Conservation (phyloP, 2,888 invertebrate species). For the Tillus elongatus region DNA sequence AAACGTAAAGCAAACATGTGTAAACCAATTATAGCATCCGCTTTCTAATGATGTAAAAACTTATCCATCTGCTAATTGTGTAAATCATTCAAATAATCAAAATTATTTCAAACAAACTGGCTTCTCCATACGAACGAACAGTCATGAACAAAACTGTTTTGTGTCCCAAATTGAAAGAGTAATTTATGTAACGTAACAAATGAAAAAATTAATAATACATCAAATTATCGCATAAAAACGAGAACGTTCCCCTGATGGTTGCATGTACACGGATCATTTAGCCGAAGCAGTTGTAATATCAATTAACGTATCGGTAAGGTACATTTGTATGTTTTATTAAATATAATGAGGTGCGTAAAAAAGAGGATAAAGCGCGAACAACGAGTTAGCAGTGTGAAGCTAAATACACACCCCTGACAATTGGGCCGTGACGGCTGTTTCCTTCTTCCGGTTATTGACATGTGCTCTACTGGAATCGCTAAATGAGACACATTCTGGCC, state of each 20-base stretch:
- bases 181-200: too few relatives aligned
- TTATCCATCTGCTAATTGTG: too few relatives aligned
- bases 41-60: too few relatives aligned
- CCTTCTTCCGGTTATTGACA: constrained; percentile 2
- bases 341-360: constrained; percentile 31
- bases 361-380: constrained; percentile 16
- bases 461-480: too few relatives aligned
- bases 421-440: constrained; percentile 3
- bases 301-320: constrained; percentile 3
- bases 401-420: constrained; percentile 2
- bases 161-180: too few relatives aligned
- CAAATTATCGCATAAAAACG: constrained; percentile 1
- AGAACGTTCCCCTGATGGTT: neutral
- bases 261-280: neutral
- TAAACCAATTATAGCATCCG: too few relatives aligned
- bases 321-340: constrained; percentile 30
- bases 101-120: too few relatives aligned
- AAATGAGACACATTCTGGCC: neutral
- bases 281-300: constrained; percentile 1
- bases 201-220: neutral
- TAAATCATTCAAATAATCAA: too few relatives aligned
- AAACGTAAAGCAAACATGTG: too few relatives aligned
- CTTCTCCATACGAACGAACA: too few relatives aligned
- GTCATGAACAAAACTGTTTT: too few relatives aligned
- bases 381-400: neutral